These are phyloP conservation scores for Heterochromis multidens DNA, from an alignment of 2,113 vertebrate genomes.

Conservation along the genomic window DNA sequence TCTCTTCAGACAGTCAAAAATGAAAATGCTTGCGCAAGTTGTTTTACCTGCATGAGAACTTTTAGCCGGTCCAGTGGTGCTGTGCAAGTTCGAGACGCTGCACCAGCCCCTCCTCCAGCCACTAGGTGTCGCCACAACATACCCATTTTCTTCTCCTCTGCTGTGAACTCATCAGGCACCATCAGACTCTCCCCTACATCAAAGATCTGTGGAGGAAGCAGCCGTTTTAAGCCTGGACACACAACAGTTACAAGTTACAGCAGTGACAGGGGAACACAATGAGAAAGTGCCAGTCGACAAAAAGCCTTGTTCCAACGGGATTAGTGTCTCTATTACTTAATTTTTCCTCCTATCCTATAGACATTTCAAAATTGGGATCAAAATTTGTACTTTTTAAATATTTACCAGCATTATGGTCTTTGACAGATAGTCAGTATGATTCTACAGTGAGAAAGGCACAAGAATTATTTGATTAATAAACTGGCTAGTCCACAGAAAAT, in stretches of 20 bases:
- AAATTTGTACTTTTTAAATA: not conserved
- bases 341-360: not conserved
- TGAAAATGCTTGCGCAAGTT: not conserved
- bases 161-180: constrained; percentile 94
- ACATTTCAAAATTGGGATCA: not conserved
- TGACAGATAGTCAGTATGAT: not conserved
- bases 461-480: not conserved
- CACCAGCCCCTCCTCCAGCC: constrained; percentile 92
- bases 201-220: constrained; percentile 82
- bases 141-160: constrained; percentile 90
- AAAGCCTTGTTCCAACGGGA: not conserved
- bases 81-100: constrained; percentile 91
- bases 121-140: constrained; percentile 98
- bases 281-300: not conserved
- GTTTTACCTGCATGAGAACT: constrained; percentile 93
- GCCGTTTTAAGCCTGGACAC: not conserved
- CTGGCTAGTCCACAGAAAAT: not conserved
- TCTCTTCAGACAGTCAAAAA: not conserved
- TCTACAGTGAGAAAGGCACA: not conserved
- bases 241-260: not conserved
- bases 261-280: not conserved
- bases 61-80: constrained; percentile 94
- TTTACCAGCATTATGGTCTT: not conserved
- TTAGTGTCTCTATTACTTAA: not conserved
- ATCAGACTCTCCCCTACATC: constrained; percentile 94